A percentile compares a stretch with the other conserved stretches of the same genome.
These are phyloP conservation scores for Argynnis bischoffii DNA, from an alignment of 2,888 invertebrate genomes.

Conservation along the genomic window DNA sequence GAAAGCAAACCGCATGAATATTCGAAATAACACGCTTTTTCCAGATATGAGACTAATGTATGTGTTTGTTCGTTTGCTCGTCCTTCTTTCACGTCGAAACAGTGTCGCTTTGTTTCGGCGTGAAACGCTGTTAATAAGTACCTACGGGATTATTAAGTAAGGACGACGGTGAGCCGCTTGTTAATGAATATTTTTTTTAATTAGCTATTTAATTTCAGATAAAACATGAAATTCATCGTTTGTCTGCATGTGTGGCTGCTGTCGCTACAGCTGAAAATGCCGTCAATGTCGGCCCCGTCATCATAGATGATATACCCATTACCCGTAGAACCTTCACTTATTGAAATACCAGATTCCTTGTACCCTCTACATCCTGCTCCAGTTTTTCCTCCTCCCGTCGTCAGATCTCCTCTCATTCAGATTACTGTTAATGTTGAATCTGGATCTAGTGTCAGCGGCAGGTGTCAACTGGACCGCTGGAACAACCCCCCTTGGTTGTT, in stretches of 20 bases:
- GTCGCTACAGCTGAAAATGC: conserved; percentile 48
- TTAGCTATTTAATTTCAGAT: conserved; percentile 43
- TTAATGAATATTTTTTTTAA: not conserved
- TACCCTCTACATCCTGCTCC: conserved; percentile 13
- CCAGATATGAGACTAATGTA: no score
- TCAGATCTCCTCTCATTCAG: conserved; percentile 30
- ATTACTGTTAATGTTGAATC: conserved; percentile 19
- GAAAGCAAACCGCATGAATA: no score
- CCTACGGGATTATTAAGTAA: no score
- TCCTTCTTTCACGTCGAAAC: no score
- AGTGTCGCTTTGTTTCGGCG: no score
- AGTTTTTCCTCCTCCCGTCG: conserved; percentile 30
- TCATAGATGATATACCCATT: conserved; percentile 29
- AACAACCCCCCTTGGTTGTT: no score
- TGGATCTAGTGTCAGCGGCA: conserved; percentile 26
- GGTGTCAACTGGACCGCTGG: not conserved
- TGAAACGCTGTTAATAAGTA: no score
- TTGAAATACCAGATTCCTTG: not conserved
- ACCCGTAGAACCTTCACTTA: not conserved
- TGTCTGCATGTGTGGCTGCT: conserved; percentile 43
- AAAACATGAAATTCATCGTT: conserved; percentile 62
- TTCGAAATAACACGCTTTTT: no score
- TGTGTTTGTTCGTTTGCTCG: no score
- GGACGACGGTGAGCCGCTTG: no score
- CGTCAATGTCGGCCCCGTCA: conserved; percentile 27